Evolutionary conservation across 2,113 vertebrate species (phyloP), one percentile per base, ranked within the genome.

Genomic region (Dipodomys ordii): DNA sequence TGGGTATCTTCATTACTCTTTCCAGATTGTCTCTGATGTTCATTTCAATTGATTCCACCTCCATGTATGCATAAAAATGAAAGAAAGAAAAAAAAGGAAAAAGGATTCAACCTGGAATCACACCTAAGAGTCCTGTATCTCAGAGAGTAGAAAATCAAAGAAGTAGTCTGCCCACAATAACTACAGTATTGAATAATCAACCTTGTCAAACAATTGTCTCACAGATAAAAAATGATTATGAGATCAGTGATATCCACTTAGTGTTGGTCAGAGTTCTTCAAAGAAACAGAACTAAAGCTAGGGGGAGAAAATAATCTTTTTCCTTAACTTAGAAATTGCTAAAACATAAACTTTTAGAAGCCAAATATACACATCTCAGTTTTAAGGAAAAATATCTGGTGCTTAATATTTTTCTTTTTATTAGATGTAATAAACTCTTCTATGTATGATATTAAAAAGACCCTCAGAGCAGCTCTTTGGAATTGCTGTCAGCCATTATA

Each of bases 311-410:
- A 67, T 19, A 16, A 46, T 53, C 11, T 28, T 64, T 92, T 67
- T 77, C 44, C 53, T 82, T 78, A 77, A 83, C 27, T 77, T 27
- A 62, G 6, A 72, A 76, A 64, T 53, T 62, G 9, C 9, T 60
- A 88, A 78, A 71, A 16, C 28, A 27, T 2, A 15, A 67, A 81
- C 44, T 82, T 46, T 53, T 87, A 90, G 65, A 78, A 90, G 74
- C 30, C 83, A 90, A 86, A 78, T 62, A 86, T 4, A 82, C 7
- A 11, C 3, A 78, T 57, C 30, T 46, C 30, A 67, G 32, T 53
- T 90, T 87, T 25, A 89, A 76, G 68, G 65, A 85, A 76, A 93
- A 89, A 72, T 57, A 92, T 12, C 18, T 73, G 32, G 78, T 64
- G 30, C 20, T 83, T 22, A 83, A 76, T 76, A 53, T 80, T 81